Base-by-base conservation (phyloP, 2,113 vertebrate species). In the Eleginops maclovinus region DNA sequence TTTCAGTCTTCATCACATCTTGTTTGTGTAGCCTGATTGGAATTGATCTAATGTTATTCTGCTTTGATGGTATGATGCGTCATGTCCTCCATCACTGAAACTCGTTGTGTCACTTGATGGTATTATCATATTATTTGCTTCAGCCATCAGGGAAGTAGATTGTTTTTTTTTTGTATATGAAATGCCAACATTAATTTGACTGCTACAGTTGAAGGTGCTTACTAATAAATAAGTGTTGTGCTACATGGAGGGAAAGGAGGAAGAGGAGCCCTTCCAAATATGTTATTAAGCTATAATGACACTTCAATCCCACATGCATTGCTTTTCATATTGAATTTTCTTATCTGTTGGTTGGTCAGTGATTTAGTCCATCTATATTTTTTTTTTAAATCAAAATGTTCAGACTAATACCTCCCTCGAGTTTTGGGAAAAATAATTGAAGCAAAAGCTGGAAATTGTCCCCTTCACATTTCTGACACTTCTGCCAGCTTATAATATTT, bases 131-230 rank as follows among this genome's bases (percentile, higher is more conserved):
- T 71, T 83, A 74, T 85, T 82, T 81, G 68, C 72, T 59, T 51
- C 47, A 60, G 79, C 75, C 77, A 83, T 79, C 75, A 66, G 70
- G 59, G 43, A 81, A 82, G 47, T 56, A 36, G 21, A 15, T 6
- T 3, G 15, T 55, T 7, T 64, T 47, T 71, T 70, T 19, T 31
- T 69, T 68, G 59, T 78, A 85, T 90, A 79, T 86, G 47, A 67
- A 86, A 81, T 83, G 85, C 77, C 90, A 84, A 74, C 73, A 79
- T 87, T 91, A 24, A 89, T 91, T 76, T 60, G 54, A 60, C 28
- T 55, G 16, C 16, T 76, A 43, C 65, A 83, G 79, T 22, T 91
- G 88, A 91, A 61, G 87, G 64, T 41, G 47, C 75, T 58, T 46
- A 28, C 75, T 83, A 88, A 89, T 87, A 89, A 87, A 89, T 84